Conservation (phyloP, 2,113 vertebrate species). For the Himantopus leucocephalus region DNA sequence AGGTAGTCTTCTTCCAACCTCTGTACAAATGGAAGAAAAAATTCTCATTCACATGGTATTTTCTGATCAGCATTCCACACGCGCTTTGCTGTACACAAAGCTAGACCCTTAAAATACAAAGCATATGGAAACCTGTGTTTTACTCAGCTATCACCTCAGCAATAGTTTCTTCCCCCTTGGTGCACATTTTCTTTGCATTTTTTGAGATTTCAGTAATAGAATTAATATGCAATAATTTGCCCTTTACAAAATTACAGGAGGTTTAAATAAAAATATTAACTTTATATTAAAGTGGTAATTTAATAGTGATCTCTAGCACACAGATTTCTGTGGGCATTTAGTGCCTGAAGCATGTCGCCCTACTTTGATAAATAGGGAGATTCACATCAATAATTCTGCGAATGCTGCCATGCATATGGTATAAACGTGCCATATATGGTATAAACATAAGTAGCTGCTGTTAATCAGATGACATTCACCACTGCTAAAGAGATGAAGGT, state of each 20-base stretch:
- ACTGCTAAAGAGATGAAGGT: neutral
- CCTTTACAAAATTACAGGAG: neutral
- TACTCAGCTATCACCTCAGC: neutral
- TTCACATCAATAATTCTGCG: constrained; percentile 16
- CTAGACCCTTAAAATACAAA: neutral
- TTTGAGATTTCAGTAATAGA: neutral
- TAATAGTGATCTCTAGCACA: neutral
- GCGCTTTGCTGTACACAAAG: neutral
- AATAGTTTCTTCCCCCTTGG: neutral
- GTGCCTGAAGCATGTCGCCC: neutral
- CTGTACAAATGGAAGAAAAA: neutral
- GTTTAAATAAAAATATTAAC: neutral
- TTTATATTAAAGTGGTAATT: neutral
- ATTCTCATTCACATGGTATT: neutral
- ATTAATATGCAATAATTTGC: neutral
- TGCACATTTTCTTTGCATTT: neutral
- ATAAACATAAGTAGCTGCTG: neutral
- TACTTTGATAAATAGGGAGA: neutral
- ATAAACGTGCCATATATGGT: neutral
- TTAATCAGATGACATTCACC: neutral
- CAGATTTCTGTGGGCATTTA: neutral
- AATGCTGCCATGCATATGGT: neutral
- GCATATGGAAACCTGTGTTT: neutral
- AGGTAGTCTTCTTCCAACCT: neutral
- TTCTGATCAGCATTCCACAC: neutral